Percentiles rank a stretch among this genome's conserved stretches.
phyloP scores from a whole-genome alignment of 2,113 vertebrate species.

The Corydoras sp. region DNA sequence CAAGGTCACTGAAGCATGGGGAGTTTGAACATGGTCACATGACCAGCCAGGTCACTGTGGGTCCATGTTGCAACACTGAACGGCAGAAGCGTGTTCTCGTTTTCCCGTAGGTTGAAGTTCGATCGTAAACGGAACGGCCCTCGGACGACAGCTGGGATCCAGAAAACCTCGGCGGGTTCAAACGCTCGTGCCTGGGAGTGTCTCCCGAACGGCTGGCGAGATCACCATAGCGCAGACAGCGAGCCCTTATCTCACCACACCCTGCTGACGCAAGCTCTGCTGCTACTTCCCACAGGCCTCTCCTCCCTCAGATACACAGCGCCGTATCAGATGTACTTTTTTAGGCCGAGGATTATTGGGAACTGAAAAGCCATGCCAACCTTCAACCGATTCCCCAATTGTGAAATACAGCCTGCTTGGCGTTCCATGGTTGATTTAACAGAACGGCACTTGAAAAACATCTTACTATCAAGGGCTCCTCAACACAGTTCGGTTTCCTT shows the following conservation, averaged over 20 bases:
- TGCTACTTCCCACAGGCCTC: constrained; percentile 40
- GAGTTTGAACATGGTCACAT: background rate
- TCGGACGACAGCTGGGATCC: constrained; percentile 27
- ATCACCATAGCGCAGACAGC: constrained; percentile 30
- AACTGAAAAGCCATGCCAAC: background rate
- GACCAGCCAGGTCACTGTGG: background rate
- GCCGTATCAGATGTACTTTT: background rate
- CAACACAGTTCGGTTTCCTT: background rate
- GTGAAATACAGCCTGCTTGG: background rate
- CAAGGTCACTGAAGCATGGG: constrained; percentile 2
- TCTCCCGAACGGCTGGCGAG: constrained; percentile 35
- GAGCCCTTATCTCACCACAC: constrained; percentile 45
- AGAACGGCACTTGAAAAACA: background rate
- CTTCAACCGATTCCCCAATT: background rate
- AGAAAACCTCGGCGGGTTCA: constrained; percentile 1
- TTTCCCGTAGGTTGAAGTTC: background rate
- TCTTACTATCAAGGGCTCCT: too few relatives aligned
- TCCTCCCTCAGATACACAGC: constrained; percentile 10
- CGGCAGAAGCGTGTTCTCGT: constrained; percentile 1
- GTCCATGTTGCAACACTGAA: background rate
- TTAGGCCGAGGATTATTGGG: background rate
- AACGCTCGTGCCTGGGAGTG: constrained; percentile 32
- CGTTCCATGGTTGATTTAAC: background rate
- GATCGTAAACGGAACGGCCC: background rate
- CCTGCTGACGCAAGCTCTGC: constrained; percentile 42